Conservation (phyloP, 2,797 vertebrate species). For the Sphaeramia orbicularis region DNA sequence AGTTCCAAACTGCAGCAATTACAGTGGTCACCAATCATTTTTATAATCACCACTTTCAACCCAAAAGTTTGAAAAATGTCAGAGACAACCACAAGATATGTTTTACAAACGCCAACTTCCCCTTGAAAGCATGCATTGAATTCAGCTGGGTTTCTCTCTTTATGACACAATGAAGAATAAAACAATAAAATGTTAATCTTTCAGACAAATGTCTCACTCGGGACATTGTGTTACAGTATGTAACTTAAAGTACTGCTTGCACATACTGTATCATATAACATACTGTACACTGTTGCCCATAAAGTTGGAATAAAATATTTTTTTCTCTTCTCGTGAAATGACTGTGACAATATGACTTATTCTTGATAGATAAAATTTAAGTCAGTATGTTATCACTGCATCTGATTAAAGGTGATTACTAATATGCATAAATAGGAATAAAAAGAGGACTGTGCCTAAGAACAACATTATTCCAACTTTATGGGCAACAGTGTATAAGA, state of each 20-base stretch:
- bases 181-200: neutral
- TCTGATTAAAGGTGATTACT: too few species aligned
- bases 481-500: too few species aligned
- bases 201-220: neutral
- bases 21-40: constrained; percentile 9
- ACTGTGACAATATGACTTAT: too few species aligned
- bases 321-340: too few species aligned
- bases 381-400: too few species aligned
- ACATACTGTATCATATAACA: neutral
- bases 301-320: too few species aligned
- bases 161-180: constrained; percentile 5
- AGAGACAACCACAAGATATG: constrained; percentile 16
- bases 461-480: too few species aligned
- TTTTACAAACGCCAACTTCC: constrained; percentile 7
- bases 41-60: neutral
- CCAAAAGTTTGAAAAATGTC: constrained; percentile 25
- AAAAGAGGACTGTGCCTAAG: too few species aligned
- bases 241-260: neutral
- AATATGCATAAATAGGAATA: too few species aligned
- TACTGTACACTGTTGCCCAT: too few species aligned
- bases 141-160: neutral
- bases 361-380: too few species aligned
- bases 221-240: neutral
- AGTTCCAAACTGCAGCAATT: constrained; percentile 15
- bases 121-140: neutral